phyloP scores from a whole-genome alignment of 2,888 invertebrate genomes.

The Halocaridina rubra region DNA sequence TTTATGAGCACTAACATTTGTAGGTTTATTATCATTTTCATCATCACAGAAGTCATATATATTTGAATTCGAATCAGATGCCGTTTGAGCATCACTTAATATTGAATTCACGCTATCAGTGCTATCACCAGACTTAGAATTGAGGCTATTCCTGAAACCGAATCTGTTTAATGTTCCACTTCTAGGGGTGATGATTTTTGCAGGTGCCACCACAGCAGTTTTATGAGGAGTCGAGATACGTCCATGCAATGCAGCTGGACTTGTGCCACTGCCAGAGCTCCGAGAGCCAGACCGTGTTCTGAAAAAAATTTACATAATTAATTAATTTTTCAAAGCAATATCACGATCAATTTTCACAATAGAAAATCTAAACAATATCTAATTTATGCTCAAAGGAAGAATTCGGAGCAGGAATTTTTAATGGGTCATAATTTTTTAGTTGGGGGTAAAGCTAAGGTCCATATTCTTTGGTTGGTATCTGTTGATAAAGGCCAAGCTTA shows the following conservation, averaged over 20 bases:
- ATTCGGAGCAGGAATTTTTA: neutral
- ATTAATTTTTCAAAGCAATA: too few relatives aligned
- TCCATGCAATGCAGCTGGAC: slow-evolving; percentile 40
- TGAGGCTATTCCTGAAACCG: slow-evolving; percentile 34
- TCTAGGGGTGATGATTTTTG: slow-evolving; percentile 17
- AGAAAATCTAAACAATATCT: neutral
- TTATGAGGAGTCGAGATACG: slow-evolving; percentile 40
- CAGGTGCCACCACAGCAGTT: slow-evolving; percentile 45
- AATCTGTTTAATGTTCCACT: slow-evolving; percentile 44
- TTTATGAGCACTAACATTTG: too few relatives aligned
- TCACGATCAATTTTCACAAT: too few relatives aligned
- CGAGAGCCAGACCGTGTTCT: slow-evolving; percentile 48
- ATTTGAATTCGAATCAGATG: slow-evolving; percentile 58
- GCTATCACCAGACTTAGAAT: slow-evolving; percentile 57
- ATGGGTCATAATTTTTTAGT: too few relatives aligned
- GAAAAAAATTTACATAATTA: too few relatives aligned
- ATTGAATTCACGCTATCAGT: slow-evolving; percentile 62
- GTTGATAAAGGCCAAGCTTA: too few relatives aligned
- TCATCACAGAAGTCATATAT: slow-evolving; percentile 52
- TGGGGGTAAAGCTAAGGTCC: too few relatives aligned
- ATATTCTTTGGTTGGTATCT: too few relatives aligned
- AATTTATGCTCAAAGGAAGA: neutral
- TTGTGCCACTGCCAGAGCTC: slow-evolving; percentile 21
- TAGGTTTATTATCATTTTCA: slow-evolving; percentile 23
- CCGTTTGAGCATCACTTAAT: slow-evolving; percentile 58